phyloP scores from a whole-genome alignment of 2,888 invertebrate genomes.

The Lobophora halterata region DNA sequence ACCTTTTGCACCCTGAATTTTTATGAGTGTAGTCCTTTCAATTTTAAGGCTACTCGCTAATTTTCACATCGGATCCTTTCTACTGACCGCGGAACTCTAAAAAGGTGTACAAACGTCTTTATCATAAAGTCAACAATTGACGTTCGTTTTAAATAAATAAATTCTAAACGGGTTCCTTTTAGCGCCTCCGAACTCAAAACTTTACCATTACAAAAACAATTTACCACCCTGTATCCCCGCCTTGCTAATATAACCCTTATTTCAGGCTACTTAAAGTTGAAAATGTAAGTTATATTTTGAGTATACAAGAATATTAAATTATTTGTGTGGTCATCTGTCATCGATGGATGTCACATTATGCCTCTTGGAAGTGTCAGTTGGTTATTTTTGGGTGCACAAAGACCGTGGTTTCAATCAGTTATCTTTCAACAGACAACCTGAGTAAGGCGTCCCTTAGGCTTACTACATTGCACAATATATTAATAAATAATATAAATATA shows the following conservation, averaged over 20 bases:
- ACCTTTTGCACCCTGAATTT: too few species aligned
- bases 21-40: constrained; percentile 1
- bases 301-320: neutral
- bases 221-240: too few species aligned
- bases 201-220: too few species aligned
- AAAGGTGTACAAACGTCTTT: constrained; percentile 21
- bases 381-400: constrained; percentile 40
- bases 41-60: constrained; percentile 5
- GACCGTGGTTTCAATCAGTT: constrained; percentile 36
- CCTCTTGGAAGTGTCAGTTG: too few species aligned
- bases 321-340: constrained; percentile 58
- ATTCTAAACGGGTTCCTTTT: constrained; percentile 61
- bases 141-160: constrained; percentile 43
- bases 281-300: too few species aligned
- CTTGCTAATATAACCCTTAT: too few species aligned
- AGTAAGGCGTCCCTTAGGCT: too few species aligned
- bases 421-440: too few species aligned
- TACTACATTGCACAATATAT: too few species aligned
- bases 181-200: constrained; percentile 63
- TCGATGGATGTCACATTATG: constrained; percentile 70
- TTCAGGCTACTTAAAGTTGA: neutral
- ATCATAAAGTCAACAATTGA: constrained; percentile 41
- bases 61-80: constrained; percentile 10
- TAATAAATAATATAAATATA: too few species aligned
- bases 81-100: constrained; percentile 23